Evolutionary conservation across 2,888 invertebrate species (phyloP), one percentile per base, ranked within the genome.

Genomic region (Digitonthophagus gazella): DNA sequence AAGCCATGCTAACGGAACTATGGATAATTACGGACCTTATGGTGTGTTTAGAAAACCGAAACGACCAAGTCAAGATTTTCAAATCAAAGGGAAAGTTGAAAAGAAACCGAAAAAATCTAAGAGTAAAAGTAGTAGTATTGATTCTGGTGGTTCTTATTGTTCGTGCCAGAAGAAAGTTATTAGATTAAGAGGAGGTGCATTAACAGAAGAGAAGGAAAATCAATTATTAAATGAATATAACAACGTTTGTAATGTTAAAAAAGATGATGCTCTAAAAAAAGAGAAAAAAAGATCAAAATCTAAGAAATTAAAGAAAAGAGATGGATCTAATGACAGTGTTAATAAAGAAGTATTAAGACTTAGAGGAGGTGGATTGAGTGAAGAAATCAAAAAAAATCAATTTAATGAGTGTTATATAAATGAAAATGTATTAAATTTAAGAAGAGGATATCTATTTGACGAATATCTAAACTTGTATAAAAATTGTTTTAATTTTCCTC

Each of bases 1-100:
- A 56, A 72, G 72, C 14, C 75, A 75, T 56, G 64, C 68, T 14
- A 74, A 71, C 56, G 75, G 75, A 5, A 70, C 58, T 11, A 72
- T 74, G 56, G 74, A 75, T 8, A 68, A 69, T 54, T 75, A 75
- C 65, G 75, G 75, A 11, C 75, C 75, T 8, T 67, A 69, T n/a
- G 74, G 75, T 2, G 64, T 71, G 11, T 75, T 71, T 15, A 56
- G 65, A 4, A 58, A 68, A 63, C 74, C 74, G 1, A 74, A 74
- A 66, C 61, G 64, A 5, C 69, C 72, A 0, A 67, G 72, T n/a
- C 70, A 73, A 20, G 66, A 68, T 3, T 75, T 73, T 56, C 58
- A 69, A 14, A 71, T 72, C 0, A 73, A 57, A 56, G 56, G 15
- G 3, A 5, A 22, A 2, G 8, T 8, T 11, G 11, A 15, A 15